These are phyloP conservation scores for Amblyopsis rosae DNA, from an alignment of 2,113 vertebrate genomes.

Conservation along the genomic window DNA sequence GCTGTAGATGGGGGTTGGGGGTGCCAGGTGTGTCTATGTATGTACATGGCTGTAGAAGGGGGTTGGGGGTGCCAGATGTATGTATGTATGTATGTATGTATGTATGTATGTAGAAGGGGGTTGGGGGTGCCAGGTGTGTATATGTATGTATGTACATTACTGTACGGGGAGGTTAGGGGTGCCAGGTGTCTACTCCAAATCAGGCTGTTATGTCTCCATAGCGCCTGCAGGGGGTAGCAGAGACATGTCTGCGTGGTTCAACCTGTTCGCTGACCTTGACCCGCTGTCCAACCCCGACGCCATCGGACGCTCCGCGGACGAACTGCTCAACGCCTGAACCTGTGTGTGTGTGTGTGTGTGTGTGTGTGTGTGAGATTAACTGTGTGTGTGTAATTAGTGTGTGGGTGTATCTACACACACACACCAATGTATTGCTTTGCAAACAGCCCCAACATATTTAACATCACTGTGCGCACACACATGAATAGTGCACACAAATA, in stretches of 20 bases:
- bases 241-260: constrained; percentile 84
- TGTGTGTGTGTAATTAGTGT: constrained; percentile 1
- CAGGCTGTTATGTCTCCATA: constrained; percentile 19
- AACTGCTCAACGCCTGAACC: constrained; percentile 79
- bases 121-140: too few species aligned
- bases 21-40: too few species aligned
- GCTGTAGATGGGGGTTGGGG: too few species aligned
- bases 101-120: too few species aligned
- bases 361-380: constrained; percentile 1
- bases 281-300: constrained; percentile 83
- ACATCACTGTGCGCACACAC: neutral
- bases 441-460: neutral
- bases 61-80: too few species aligned
- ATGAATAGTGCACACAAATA: neutral
- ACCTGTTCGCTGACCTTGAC: constrained; percentile 81
- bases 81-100: too few species aligned
- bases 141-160: too few species aligned
- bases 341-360: constrained; percentile 4
- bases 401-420: constrained; percentile 1
- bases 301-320: constrained; percentile 78
- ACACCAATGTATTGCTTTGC: neutral
- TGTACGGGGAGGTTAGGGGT: too few species aligned
- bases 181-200: neutral
- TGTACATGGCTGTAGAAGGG: too few species aligned
- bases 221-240: constrained; percentile 61